These are phyloP conservation scores for Subacronicta megacephala DNA, from an alignment of 2,888 invertebrate species.

Conservation along the genomic window DNA sequence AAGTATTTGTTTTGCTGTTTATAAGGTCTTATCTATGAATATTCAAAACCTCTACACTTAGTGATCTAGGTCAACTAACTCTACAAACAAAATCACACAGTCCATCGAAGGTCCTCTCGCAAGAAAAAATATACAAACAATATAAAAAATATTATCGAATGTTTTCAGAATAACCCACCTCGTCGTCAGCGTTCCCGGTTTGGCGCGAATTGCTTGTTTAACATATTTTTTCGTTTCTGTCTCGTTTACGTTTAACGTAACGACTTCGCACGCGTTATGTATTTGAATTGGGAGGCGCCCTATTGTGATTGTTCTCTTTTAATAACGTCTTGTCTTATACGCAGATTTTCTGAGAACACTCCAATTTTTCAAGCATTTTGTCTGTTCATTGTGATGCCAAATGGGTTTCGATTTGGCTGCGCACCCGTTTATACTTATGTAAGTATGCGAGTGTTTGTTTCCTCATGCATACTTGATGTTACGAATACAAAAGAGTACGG, in stretches of 20 bases:
- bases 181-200: slow-evolving; percentile 79
- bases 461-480: slow-evolving; percentile 33
- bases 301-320: slow-evolving; percentile 59
- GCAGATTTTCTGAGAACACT: slow-evolving; percentile 43
- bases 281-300: slow-evolving; percentile 64
- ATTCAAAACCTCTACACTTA: background rate
- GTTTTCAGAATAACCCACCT: slow-evolving; percentile 59
- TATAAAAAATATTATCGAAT: slow-evolving; percentile 60
- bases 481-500: background rate
- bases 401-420: slow-evolving; percentile 37
- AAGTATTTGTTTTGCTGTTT: too few species aligned
- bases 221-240: slow-evolving; percentile 84
- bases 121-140: slow-evolving; percentile 20
- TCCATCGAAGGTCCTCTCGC: too few species aligned
- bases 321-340: slow-evolving; percentile 46
- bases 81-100: slow-evolving; percentile 11
- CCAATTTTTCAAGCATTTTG: slow-evolving; percentile 34
- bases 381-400: slow-evolving; percentile 15
- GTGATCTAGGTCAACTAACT: background rate
- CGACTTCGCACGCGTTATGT: slow-evolving; percentile 74
- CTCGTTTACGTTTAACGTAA: slow-evolving; percentile 80
- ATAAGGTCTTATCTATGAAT: too few species aligned
- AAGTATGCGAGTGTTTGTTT: background rate
- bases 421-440: background rate
- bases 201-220: slow-evolving; percentile 85